A percentile compares a stretch with the other conserved stretches of the same genome.
phyloP scores from a whole-genome alignment of 2,113 vertebrate genomes.

The Otus sunia region DNA sequence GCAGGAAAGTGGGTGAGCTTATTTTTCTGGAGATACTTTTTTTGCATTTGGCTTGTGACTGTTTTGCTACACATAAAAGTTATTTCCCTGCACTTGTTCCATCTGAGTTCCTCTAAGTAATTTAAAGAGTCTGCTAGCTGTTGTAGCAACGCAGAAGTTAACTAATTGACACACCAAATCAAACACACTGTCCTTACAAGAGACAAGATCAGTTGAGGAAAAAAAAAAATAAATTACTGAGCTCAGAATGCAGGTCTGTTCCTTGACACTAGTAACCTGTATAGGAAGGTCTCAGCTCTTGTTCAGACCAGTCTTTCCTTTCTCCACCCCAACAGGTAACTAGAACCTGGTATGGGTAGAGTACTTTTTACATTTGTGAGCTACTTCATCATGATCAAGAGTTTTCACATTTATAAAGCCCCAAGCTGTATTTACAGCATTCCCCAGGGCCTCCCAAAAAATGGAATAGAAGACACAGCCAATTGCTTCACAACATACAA shows the following conservation, averaged over 20 bases:
- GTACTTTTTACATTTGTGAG: background rate
- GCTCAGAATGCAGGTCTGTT: background rate
- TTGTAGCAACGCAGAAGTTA: background rate
- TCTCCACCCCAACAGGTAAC: background rate
- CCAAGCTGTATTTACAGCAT: background rate
- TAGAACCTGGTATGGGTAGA: background rate
- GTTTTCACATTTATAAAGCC: background rate
- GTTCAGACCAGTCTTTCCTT: background rate
- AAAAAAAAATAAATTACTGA: background rate
- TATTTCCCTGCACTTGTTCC: background rate
- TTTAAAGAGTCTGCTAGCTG: background rate
- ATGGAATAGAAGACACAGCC: accelerated
- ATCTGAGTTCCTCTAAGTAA: background rate
- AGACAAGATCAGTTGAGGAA: background rate
- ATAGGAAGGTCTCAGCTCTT: background rate
- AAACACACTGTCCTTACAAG: background rate
- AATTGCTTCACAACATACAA: background rate
- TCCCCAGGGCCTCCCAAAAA: background rate
- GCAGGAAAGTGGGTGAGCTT: background rate
- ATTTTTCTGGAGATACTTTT: background rate
- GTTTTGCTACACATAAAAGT: background rate
- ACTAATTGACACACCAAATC: accelerated
- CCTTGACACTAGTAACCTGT: background rate
- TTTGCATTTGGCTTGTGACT: background rate
- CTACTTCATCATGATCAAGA: background rate